Base-by-base conservation (phyloP, 2,113 vertebrate species). In the Donacobius atricapilla region DNA sequence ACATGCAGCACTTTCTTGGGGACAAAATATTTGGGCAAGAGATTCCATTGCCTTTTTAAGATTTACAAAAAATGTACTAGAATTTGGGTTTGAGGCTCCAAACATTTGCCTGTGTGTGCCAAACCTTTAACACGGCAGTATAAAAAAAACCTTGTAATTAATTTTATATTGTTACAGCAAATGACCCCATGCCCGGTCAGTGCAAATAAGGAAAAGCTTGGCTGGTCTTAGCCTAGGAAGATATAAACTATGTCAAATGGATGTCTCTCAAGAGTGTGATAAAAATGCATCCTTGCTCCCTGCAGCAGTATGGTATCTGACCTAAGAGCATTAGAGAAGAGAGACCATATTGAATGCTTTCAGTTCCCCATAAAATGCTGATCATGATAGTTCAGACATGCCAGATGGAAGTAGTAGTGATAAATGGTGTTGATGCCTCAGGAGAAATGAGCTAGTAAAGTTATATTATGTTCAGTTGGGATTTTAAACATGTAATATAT, bases 351-450 rank as follows among this genome's bases (percentile, higher is more conserved):
- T 93, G 96, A 97, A 96, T 78, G 89, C 94, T 98, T 98, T 98
- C 97, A 97, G 97, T 97, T 97, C 89, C 91, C 95, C 96, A 97
- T 98, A 98, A 98, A 98, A 96, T 94, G 91, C 96, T 97, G 97
- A 98, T 98, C 95, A 88, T 96, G 91, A 97, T 93, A 96, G 94
- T 96, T 98, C 97, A 97, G 96, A 95, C 86, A 87, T 90, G 78
- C 96, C 97, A 98, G 97, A 98, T 97, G 97, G 97, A 96, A 97
- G 92, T n/a, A 80, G 86, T 88, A 96, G 57, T 97, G 97, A 98
- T 97, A 96, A 98, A 98, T 95, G 96, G 92, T 97, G 97, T 97
- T 97, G 96, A 97, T 91, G 96, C 96, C 97, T 95, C 91, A 93
- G 97, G 97, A 98, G 96, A 96, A 97, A 98, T 35, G 95, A 96